A percentile compares a stretch with the other conserved stretches of the same genome.
Evolutionary conservation across 2,797 vertebrate genomes (phyloP).

Genomic region (Amniataba percoides): DNA sequence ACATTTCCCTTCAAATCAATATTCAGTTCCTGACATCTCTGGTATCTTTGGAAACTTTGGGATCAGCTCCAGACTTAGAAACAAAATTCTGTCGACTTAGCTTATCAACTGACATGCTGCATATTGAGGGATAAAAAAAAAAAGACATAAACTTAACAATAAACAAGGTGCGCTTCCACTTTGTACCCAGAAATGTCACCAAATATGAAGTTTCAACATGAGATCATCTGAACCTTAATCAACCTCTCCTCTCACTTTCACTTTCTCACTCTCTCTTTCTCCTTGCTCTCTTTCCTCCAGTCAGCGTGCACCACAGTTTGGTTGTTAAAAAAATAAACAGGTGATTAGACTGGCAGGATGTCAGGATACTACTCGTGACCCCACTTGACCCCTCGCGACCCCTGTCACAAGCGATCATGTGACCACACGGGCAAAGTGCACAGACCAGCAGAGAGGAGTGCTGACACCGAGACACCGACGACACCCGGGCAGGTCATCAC

Average conservation of each 20-base stretch:
- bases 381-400: constrained; percentile 87
- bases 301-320: constrained; percentile 56
- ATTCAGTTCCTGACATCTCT: constrained; percentile 1
- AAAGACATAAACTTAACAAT: not conserved
- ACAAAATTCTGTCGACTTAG: constrained; percentile 6
- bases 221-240: constrained; percentile 50
- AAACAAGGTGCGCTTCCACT: not conserved
- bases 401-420: constrained; percentile 87
- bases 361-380: constrained; percentile 84
- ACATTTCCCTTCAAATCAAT: not conserved
- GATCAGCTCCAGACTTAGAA: not conserved
- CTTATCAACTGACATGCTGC: not conserved
- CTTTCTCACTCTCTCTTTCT: constrained; percentile 42
- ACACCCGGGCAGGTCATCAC: constrained; percentile 13
- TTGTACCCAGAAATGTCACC: not conserved
- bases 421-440: constrained; percentile 66
- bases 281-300: constrained; percentile 26
- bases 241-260: constrained; percentile 51
- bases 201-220: not conserved
- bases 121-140: not conserved
- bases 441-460: not conserved
- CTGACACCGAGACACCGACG: not conserved
- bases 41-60: not conserved
- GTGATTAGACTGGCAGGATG: constrained; percentile 82
- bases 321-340: constrained; percentile 81